Evolutionary conservation across 1,140 invertebrate genomes (phyloP).

Genomic region (Aphis craccivora): DNA sequence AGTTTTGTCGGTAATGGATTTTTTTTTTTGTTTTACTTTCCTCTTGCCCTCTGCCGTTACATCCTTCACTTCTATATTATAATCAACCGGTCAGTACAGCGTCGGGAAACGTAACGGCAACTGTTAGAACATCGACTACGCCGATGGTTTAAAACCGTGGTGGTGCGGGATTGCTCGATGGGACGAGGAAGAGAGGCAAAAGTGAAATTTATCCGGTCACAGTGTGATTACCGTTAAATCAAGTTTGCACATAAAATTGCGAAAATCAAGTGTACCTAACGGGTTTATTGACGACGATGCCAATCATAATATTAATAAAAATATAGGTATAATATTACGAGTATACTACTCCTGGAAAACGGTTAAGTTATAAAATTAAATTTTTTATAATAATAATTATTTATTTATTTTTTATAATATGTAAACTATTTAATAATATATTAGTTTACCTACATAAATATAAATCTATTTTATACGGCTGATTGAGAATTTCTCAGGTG

Average conservation of each 20-base stretch:
- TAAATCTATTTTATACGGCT: background rate
- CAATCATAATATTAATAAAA: background rate
- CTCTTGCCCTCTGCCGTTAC: background rate
- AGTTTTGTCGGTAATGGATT: constrained; percentile 29
- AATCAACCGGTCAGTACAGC: constrained; percentile 9
- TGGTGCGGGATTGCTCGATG: background rate
- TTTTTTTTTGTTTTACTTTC: background rate
- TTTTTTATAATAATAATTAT: background rate
- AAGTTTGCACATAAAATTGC: constrained; percentile 9
- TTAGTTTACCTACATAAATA: background rate
- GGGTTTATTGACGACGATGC: background rate
- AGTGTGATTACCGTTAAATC: constrained; percentile 25
- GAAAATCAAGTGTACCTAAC: constrained; percentile 8
- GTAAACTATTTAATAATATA: background rate
- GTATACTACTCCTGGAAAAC: background rate
- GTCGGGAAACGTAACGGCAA: background rate
- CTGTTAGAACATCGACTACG: background rate
- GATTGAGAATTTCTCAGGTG: background rate
- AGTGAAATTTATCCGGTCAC: constrained; percentile 1
- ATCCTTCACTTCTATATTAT: background rate
- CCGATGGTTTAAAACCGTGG: background rate
- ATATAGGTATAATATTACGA: background rate
- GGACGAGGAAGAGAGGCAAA: background rate
- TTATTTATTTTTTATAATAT: background rate
- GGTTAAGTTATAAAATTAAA: background rate